Conservation (phyloP, 2,888 invertebrate genomes). For the Scelioninae gen. 1 region DNA sequence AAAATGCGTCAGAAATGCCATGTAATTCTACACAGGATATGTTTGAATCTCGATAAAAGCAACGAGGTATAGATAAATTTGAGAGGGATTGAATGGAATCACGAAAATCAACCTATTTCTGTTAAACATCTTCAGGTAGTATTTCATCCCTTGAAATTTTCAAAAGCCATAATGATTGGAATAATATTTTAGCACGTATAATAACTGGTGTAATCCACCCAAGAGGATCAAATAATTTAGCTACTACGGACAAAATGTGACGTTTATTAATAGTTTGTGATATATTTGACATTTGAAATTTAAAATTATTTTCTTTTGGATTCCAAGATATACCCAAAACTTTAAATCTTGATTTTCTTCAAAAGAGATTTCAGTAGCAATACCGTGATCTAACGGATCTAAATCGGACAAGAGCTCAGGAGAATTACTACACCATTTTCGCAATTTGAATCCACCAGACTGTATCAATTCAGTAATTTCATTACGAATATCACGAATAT, state of each 20-base stretch:
- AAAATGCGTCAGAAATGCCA: too few relatives aligned
- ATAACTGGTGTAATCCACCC: slow-evolving; percentile 22
- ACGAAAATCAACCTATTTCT: too few relatives aligned
- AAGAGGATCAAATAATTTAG: slow-evolving; percentile 17
- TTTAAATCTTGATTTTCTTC: slow-evolving; percentile 18
- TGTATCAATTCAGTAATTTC: slow-evolving; percentile 16
- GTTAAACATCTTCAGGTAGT: too few relatives aligned
- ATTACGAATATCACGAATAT: slow-evolving; percentile 12
- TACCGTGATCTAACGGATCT: slow-evolving; percentile 15
- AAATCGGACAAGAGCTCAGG: slow-evolving; percentile 11
- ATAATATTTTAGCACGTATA: slow-evolving; percentile 21
- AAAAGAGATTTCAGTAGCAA: slow-evolving; percentile 29
- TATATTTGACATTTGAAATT: slow-evolving; percentile 4
- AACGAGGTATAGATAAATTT: too few relatives aligned
- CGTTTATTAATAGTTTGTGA: slow-evolving; percentile 15
- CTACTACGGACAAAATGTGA: slow-evolving; percentile 9
- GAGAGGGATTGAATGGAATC: too few relatives aligned
- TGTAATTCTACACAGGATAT: too few relatives aligned
- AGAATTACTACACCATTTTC: slow-evolving; percentile 45
- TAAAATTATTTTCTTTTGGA: slow-evolving; percentile 5
- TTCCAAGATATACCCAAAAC: slow-evolving; percentile 14
- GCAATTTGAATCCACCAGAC: slow-evolving; percentile 11
- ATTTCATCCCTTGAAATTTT: slow-evolving; percentile 22
- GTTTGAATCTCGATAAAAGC: too few relatives aligned
- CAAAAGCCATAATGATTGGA: slow-evolving; percentile 24